These are phyloP conservation scores for Hydrotaea cyrtoneurina DNA, from an alignment of 2,888 invertebrate genomes.

Conservation along the genomic window DNA sequence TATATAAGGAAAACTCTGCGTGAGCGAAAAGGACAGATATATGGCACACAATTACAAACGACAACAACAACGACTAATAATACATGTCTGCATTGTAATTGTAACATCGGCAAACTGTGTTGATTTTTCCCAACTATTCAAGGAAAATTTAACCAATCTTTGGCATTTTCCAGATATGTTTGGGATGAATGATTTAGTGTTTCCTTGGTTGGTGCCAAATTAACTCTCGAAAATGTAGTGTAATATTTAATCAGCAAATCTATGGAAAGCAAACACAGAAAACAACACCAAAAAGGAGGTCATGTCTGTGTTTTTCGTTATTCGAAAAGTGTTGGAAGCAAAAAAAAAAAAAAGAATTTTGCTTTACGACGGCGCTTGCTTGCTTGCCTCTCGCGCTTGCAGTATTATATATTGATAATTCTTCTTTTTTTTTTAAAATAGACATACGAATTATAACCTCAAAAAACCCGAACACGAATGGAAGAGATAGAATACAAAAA, in stretches of 20 bases:
- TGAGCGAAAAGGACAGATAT: slow-evolving; percentile 53
- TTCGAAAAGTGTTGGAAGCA: slow-evolving; percentile 47
- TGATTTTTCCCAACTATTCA: slow-evolving; percentile 39
- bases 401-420: slow-evolving; percentile 55
- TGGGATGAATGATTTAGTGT: too few species aligned
- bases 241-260: background rate
- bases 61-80: slow-evolving; percentile 16
- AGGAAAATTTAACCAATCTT: background rate
- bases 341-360: slow-evolving; percentile 3
- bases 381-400: slow-evolving; percentile 16
- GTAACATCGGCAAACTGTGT: slow-evolving; percentile 33
- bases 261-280: background rate
- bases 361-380: slow-evolving; percentile 64
- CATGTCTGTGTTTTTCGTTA: slow-evolving; percentile 59
- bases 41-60: slow-evolving; percentile 22
- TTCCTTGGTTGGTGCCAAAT: too few species aligned
- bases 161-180: too few species aligned
- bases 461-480: slow-evolving; percentile 46
- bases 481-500: slow-evolving; percentile 22
- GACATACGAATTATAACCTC: slow-evolving; percentile 59
- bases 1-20: slow-evolving; percentile 29
- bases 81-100: slow-evolving; percentile 35
- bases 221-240: too few species aligned
- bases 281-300: slow-evolving; percentile 59
- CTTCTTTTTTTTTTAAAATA: slow-evolving; percentile 39